Evolutionary conservation across 2,113 vertebrate species (phyloP).

Genomic region (Chascanopsetta lugubris): DNA sequence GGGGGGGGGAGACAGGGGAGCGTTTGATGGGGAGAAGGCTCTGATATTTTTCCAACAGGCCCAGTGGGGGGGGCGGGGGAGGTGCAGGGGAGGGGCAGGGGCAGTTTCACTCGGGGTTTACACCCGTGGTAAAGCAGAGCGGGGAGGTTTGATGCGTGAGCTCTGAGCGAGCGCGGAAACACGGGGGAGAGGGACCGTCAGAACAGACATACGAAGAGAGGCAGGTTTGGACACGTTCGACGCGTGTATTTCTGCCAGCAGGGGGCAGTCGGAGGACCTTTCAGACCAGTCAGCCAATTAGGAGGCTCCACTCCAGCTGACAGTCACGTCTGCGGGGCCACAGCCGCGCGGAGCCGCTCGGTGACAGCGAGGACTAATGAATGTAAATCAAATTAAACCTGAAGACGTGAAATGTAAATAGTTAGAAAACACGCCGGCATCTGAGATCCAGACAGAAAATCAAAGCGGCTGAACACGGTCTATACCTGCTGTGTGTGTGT

Average conservation of each 20-base stretch:
- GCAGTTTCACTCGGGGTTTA: constrained; percentile 10
- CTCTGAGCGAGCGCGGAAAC: constrained; percentile 29
- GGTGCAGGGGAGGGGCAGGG: neutral
- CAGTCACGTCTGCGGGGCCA: neutral
- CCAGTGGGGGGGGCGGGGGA: too few relatives aligned
- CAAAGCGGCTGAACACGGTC: neutral
- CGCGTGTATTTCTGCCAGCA: neutral
- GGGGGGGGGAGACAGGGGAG: constrained; percentile 47
- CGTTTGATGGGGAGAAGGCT: constrained; percentile 34
- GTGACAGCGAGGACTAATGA: constrained; percentile 40
- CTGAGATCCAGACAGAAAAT: neutral
- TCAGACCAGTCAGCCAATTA: constrained; percentile 27
- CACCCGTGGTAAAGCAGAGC: constrained; percentile 1
- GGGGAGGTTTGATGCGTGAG: neutral
- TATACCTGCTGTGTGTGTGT: neutral
- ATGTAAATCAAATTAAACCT: constrained; percentile 28
- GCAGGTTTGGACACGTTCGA: neutral
- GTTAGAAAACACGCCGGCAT: neutral
- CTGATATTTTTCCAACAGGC: constrained; percentile 7
- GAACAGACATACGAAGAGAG: neutral
- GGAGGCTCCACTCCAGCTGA: constrained; percentile 26
- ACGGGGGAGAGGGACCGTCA: constrained; percentile 13
- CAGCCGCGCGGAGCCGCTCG: constrained; percentile 2
- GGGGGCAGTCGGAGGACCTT: neutral
- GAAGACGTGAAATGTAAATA: constrained; percentile 1